Evolutionary conservation across 1,140 invertebrate genomes (phyloP).

Genomic region (Chironomus tepperi): DNA sequence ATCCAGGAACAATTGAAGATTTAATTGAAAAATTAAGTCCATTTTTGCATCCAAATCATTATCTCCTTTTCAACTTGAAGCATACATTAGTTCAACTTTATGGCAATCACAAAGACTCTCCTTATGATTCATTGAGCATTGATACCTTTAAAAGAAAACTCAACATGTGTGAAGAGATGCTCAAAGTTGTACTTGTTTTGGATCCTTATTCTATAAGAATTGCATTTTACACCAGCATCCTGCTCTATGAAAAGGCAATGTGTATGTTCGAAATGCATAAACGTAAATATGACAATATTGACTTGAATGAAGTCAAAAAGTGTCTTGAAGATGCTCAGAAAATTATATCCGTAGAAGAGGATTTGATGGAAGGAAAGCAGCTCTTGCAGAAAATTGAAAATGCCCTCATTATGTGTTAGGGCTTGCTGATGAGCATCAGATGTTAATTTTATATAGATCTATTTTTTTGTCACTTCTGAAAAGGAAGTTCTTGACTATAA

Average conservation of each 20-base stretch:
- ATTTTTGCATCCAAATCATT: conserved; percentile 70
- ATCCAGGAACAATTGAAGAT: conserved; percentile 49
- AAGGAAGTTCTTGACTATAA: too few species aligned
- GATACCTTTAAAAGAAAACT: conserved; percentile 54
- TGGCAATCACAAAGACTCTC: conserved; percentile 52
- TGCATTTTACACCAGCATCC: conserved; percentile 59
- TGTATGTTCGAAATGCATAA: conserved; percentile 47
- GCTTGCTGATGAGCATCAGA: too few species aligned
- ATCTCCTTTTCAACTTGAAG: conserved; percentile 66
- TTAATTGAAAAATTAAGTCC: conserved; percentile 51
- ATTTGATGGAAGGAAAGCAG: not conserved
- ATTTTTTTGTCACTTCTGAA: too few species aligned
- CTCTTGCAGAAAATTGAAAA: not conserved
- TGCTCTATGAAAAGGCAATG: conserved; percentile 57
- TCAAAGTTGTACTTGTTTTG: conserved; percentile 51
- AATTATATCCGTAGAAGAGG: not conserved
- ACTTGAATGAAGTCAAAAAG: conserved; percentile 33
- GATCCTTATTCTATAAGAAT: conserved; percentile 62
- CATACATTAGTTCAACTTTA: conserved; percentile 72
- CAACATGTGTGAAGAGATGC: conserved; percentile 57
- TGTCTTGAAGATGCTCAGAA: not conserved
- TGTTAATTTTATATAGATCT: too few species aligned
- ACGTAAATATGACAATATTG: conserved; percentile 36
- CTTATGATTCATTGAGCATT: conserved; percentile 43
- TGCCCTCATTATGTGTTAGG: not conserved